Percentiles rank a stretch among this genome's conserved stretches.
phyloP scores from a whole-genome alignment of 30 jellyfish, hydroid and myxozoan genomes.

The Aurelia aurita region DNA sequence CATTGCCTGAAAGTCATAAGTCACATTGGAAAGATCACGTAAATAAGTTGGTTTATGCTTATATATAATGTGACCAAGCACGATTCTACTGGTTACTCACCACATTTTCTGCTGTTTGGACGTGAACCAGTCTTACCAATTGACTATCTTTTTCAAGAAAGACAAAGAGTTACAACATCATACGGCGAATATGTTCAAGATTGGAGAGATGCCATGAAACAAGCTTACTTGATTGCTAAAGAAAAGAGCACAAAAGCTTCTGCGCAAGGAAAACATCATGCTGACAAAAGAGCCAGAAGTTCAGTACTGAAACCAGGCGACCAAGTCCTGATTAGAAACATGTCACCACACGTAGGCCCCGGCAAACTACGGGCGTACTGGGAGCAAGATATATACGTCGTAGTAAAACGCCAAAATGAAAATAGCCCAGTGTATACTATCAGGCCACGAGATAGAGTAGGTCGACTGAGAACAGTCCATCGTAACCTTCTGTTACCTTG shows the following conservation, averaged over 20 bases:
- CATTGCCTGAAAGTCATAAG: slow-evolving; percentile 32
- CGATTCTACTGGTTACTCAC: slow-evolving; percentile 50
- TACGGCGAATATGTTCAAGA: slow-evolving; percentile 6
- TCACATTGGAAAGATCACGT: slow-evolving; percentile 34
- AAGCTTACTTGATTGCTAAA: slow-evolving; percentile 22
- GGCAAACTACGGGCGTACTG: slow-evolving; percentile 35
- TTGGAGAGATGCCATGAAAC: slow-evolving; percentile 29
- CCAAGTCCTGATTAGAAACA: slow-evolving; percentile 22
- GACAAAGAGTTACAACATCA: neutral
- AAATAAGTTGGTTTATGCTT: slow-evolving; percentile 38
- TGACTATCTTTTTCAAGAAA: slow-evolving; percentile 8
- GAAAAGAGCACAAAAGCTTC: slow-evolving; percentile 26
- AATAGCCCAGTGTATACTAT: neutral
- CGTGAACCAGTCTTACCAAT: slow-evolving; percentile 22
- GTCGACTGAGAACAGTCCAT: neutral
- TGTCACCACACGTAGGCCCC: slow-evolving; percentile 43
- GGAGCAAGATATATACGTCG: slow-evolving; percentile 27
- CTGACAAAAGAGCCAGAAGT: slow-evolving; percentile 22
- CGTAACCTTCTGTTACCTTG: neutral
- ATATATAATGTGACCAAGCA: slow-evolving; percentile 27
- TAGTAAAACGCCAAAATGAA: slow-evolving; percentile 11
- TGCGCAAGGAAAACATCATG: slow-evolving; percentile 2
- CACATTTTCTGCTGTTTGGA: slow-evolving; percentile 47
- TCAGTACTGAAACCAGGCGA: slow-evolving; percentile 37
- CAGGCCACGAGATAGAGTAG: neutral